A percentile compares a stretch with the other conserved stretches of the same genome.
phyloP scores from a whole-genome alignment of 2,888 invertebrate species.

The Tiliacea citrago region DNA sequence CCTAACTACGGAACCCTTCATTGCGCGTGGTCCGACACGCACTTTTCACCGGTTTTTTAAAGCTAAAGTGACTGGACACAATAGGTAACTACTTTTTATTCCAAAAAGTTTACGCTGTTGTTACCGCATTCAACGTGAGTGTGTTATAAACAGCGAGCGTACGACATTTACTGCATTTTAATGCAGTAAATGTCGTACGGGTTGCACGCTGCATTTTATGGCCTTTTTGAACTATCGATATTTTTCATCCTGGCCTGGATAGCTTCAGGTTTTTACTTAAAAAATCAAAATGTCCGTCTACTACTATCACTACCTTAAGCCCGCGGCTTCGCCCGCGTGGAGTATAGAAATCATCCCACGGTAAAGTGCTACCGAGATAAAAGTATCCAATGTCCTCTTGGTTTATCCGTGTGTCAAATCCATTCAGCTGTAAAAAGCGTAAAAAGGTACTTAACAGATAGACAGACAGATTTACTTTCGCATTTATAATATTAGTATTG shows the following conservation, averaged over 20 bases:
- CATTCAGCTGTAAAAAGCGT: no score
- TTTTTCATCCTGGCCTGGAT: background rate
- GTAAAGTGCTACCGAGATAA: background rate
- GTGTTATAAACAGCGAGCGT: background rate
- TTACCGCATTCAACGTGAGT: background rate
- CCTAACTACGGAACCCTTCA: no score
- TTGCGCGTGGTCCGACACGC: no score
- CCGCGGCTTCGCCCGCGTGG: background rate
- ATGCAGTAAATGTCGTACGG: background rate
- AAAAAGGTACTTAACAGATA: no score
- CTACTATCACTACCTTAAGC: background rate
- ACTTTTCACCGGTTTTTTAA: no score
- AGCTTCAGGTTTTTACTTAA: background rate
- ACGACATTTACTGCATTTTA: no score
- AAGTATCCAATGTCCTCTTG: background rate
- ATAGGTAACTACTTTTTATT: background rate
- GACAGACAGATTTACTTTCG: no score
- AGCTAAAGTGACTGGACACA: background rate
- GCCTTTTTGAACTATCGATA: background rate
- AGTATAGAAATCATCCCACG: background rate
- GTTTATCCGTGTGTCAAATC: no score
- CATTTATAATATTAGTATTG: no score
- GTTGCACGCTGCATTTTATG: slow-evolving; percentile 10
- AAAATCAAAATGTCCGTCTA: background rate
- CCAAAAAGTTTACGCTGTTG: background rate